Conservation (phyloP, 2,888 invertebrate genomes). For the Hirtodrosophila confusa region DNA sequence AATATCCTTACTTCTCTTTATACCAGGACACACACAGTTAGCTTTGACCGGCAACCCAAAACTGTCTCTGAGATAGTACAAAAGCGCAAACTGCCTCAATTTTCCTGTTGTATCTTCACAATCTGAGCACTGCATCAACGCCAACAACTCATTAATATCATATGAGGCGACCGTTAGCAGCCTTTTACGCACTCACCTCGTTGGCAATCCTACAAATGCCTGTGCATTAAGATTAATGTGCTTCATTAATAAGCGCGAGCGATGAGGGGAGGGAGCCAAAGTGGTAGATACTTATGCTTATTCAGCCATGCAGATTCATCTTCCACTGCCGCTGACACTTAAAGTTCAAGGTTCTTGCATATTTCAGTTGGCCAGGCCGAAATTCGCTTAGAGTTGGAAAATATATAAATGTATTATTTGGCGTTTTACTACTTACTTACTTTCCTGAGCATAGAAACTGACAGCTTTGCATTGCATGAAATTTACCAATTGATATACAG, state of each 20-base stretch:
- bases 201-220: slow-evolving; percentile 32
- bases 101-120: slow-evolving; percentile 18
- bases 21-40: no score
- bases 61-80: no score
- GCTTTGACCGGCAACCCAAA: no score
- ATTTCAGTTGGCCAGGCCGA: slow-evolving; percentile 3
- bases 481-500: slow-evolving; percentile 51
- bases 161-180: slow-evolving; percentile 34
- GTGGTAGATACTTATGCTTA: slow-evolving; percentile 1
- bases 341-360: slow-evolving; percentile 53
- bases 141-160: slow-evolving; percentile 61
- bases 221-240: slow-evolving; percentile 68
- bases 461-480: slow-evolving; percentile 16
- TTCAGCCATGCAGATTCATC: slow-evolving; percentile 3
- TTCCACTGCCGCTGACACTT: slow-evolving; percentile 9
- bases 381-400: background rate
- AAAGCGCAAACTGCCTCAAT: slow-evolving; percentile 1
- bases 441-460: background rate
- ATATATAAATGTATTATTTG: slow-evolving; percentile 21
- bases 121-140: slow-evolving; percentile 35
- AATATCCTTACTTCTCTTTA: slow-evolving; percentile 1
- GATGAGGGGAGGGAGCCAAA: background rate
- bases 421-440: background rate
- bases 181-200: background rate
- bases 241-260: slow-evolving; percentile 56